Base-by-base conservation (phyloP, 2,888 invertebrate genomes). In the Sialis lutaria region DNA sequence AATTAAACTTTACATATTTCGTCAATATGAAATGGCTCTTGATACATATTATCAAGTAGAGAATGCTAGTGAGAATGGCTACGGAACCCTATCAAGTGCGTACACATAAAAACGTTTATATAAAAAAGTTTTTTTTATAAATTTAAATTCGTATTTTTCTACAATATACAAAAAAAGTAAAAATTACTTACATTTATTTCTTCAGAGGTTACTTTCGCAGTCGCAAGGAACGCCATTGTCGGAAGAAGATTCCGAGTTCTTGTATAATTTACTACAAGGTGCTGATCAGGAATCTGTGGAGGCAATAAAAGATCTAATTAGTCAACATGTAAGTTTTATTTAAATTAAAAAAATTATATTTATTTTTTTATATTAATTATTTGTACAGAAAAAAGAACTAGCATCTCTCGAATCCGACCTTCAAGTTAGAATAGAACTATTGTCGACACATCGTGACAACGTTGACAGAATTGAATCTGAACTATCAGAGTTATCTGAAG, bases 391-490 rank as follows among this genome's bases (percentile, higher is more conserved):
- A 64, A 79, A 78, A 55, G 84, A 85, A 61, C 64, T 86, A 34
- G 72, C 76, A 31, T 75, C 75, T 39, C 55, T 86, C 46, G 85
- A 85, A 59, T 73, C 72, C 3, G 79, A 84, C 63, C 63, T 86
- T 4, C 73, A 72, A 58, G 73, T 64, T 48, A 75, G 74, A 56
- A 78, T 75, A 55, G 72, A 68, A 57, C 73, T 73, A 41, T 72
- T 74, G 30, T 73, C 75, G 40, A 73, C 77, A 30, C 74, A 77
- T 51, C 74, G 77, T 50, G 73, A 69, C 45, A 79, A 77, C 62
- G 77, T 84, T 48, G 78, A 80, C 57, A 69, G 75, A 54, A 69
- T 86, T 55, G 82, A 83, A 57, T 75, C 77, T 30, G 78, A 79
- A 57, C 67, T 86, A 51, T 68, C 77, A 44, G 68, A 79, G 48